phyloP scores from a whole-genome alignment of 2,113 vertebrate species.

The Passer domesticus region DNA sequence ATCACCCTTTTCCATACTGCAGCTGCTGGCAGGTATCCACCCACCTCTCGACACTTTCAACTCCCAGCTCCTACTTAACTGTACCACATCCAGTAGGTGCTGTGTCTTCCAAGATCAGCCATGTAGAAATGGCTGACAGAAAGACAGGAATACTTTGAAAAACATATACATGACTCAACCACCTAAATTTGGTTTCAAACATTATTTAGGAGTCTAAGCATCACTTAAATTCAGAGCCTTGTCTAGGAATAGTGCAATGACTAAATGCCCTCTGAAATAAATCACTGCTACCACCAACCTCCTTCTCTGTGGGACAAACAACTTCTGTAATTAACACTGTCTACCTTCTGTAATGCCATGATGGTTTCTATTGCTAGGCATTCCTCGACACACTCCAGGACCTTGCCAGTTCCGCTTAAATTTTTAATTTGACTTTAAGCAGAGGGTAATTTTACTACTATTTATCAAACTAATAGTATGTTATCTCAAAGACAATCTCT shows the following conservation, averaged over 20 bases:
- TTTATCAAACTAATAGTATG: neutral
- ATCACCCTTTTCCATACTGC: neutral
- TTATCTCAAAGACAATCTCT: neutral
- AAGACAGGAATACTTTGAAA: constrained; percentile 18
- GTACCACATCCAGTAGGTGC: neutral
- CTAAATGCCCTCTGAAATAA: constrained; percentile 34
- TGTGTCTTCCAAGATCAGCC: neutral
- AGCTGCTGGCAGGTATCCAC: constrained; percentile 23
- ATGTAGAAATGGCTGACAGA: neutral
- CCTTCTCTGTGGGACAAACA: neutral
- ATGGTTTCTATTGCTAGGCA: neutral
- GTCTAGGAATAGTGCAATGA: constrained; percentile 31
- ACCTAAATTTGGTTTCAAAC: constrained; percentile 24
- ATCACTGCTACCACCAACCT: constrained; percentile 11
- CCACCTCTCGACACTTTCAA: constrained; percentile 2
- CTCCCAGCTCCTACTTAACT: neutral
- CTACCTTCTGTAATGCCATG: neutral
- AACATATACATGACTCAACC: neutral
- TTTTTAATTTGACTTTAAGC: constrained; percentile 11
- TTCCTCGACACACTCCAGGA: neutral
- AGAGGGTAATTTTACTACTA: neutral
- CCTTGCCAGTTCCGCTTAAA: neutral
- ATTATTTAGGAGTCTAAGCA: neutral
- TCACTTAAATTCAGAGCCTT: constrained; percentile 19
- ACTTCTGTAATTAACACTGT: neutral